Evolutionary conservation across 2,797 vertebrate genomes (phyloP).

Genomic region (Oryzias dopingdopingensis): DNA sequence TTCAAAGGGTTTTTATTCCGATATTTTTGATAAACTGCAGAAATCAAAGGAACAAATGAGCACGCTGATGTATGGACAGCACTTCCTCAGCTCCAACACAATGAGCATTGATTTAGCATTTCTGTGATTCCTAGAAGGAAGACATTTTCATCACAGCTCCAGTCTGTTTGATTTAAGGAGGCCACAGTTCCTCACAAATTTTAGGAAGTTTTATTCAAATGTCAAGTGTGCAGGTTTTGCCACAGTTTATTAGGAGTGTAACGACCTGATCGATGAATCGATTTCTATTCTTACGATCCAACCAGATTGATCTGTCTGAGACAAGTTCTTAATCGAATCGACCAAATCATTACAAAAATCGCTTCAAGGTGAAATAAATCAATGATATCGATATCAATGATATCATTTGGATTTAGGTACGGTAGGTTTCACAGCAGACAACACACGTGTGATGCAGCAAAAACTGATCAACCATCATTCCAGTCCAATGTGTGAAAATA

Average conservation of each 20-base stretch:
- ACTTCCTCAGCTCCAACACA: conserved; percentile 55
- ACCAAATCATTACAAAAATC: too few relatives aligned
- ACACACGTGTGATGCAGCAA: not conserved
- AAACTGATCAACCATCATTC: not conserved
- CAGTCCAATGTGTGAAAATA: too few relatives aligned
- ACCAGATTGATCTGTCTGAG: too few relatives aligned
- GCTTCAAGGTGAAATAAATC: too few relatives aligned
- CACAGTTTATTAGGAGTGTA: too few relatives aligned
- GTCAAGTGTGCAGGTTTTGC: too few relatives aligned
- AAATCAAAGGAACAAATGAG: conserved; percentile 39
- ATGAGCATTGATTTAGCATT: conserved; percentile 72
- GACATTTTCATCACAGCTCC: conserved; percentile 52
- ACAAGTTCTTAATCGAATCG: too few relatives aligned
- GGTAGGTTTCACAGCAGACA: too few relatives aligned
- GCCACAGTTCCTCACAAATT: conserved; percentile 35
- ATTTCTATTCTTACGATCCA: too few relatives aligned
- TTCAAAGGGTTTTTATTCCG: conserved; percentile 24
- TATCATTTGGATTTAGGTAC: conserved; percentile 14
- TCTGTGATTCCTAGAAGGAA: conserved; percentile 58
- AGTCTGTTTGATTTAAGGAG: conserved; percentile 30
- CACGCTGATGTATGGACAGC: conserved; percentile 20
- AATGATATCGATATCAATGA: not conserved
- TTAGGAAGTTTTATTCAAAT: too few relatives aligned
- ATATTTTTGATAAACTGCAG: conserved; percentile 38
- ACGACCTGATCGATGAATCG: too few relatives aligned